Conservation (phyloP, 2,888 invertebrate genomes). For the Drosophila siamana region DNA sequence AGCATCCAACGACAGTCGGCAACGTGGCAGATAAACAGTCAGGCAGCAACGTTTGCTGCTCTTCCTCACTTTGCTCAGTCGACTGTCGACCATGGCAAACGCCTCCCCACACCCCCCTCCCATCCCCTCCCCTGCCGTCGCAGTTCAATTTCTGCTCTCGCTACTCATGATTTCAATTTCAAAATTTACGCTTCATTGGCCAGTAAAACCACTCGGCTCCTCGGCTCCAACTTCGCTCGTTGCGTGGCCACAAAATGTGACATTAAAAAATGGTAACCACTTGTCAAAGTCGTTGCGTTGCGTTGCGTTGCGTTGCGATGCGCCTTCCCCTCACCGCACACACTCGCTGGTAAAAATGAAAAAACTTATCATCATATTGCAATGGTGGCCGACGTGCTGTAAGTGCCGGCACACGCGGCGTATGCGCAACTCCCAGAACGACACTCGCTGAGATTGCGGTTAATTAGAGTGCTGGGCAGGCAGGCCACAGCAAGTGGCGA, state of each 20-base stretch:
- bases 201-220: conserved; percentile 44
- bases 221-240: neutral
- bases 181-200: conserved; percentile 77
- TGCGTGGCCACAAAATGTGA: conserved; percentile 68
- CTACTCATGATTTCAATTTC: conserved; percentile 75
- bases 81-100: too few relatives aligned
- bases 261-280: conserved; percentile 78
- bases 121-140: too few relatives aligned
- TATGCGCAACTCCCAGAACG: conserved; percentile 55
- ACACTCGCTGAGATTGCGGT: conserved; percentile 55
- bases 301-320: too few relatives aligned
- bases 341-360: neutral
- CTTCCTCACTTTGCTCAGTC: too few relatives aligned
- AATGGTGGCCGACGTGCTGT: conserved; percentile 30
- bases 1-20: conserved; percentile 66
- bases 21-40: conserved; percentile 62
- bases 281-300: conserved; percentile 69
- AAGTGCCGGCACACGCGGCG: conserved; percentile 47
- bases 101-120: too few relatives aligned
- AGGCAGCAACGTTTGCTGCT: too few relatives aligned
- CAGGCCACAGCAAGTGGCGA: conserved; percentile 5
- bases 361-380: conserved; percentile 60
- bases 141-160: conserved; percentile 43
- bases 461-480: conserved; percentile 44
- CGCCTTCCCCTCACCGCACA: neutral